Percentiles rank a stretch among this genome's conserved stretches.
Conservation (phyloP, 2,888 invertebrate species). For the Dasysyrphus tricinctus region DNA sequence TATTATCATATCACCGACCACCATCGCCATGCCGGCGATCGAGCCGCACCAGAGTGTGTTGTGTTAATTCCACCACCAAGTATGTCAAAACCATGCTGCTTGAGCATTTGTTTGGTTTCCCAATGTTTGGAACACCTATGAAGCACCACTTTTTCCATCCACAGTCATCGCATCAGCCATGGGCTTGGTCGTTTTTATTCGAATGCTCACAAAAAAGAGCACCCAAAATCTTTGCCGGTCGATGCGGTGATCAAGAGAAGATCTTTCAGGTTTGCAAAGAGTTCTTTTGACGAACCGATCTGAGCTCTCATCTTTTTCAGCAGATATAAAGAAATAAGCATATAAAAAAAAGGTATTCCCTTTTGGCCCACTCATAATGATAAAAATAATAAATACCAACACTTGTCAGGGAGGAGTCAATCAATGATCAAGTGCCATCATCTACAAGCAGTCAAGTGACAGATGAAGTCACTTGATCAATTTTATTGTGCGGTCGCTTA, state of each 20-base stretch:
- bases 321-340: conserved; percentile 9
- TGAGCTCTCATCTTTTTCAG: conserved; percentile 27
- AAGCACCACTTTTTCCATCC: conserved; percentile 65
- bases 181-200: conserved; percentile 58
- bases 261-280: conserved; percentile 39
- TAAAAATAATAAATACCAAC: conserved; percentile 74
- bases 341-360: conserved; percentile 7
- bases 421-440: conserved; percentile 75
- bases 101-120: conserved; percentile 73
- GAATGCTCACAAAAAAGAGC: conserved; percentile 25
- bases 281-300: conserved; percentile 44
- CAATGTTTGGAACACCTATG: conserved; percentile 74
- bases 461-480: conserved; percentile 75
- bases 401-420: conserved; percentile 76
- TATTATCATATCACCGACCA: conserved; percentile 53
- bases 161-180: not conserved
- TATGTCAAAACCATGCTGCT: conserved; percentile 70
- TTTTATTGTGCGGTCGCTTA: conserved; percentile 66
- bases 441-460: conserved; percentile 74
- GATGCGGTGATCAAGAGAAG: conserved; percentile 43
- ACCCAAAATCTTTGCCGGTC: conserved; percentile 15
- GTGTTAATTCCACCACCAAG: conserved; percentile 71
- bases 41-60: conserved; percentile 43
- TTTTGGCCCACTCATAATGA: conserved; percentile 51
- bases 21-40: not conserved